phyloP scores from a whole-genome alignment of 2,888 invertebrate species.

The Andricus curvator region DNA sequence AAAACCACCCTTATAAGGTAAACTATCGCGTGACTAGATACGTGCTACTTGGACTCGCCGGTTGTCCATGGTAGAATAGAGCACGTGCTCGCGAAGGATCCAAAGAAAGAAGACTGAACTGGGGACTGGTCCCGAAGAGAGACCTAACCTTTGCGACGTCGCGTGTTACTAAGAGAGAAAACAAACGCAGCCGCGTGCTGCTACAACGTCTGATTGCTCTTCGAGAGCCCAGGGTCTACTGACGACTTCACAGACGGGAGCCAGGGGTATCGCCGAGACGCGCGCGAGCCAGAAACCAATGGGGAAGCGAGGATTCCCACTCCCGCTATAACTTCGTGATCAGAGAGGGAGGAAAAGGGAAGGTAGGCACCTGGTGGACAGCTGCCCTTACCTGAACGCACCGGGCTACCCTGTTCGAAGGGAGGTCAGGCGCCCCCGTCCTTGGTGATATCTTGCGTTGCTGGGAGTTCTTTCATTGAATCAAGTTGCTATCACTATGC shows the following conservation, averaged over 20 bases:
- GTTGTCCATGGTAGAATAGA: conserved; percentile 5
- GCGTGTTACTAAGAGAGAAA: conserved; percentile 35
- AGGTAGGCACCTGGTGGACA: conserved; percentile 75
- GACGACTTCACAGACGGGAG: conserved; percentile 66
- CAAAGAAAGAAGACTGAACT: background rate
- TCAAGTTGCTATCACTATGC: background rate
- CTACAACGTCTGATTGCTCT: conserved; percentile 41
- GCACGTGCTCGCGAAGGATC: conserved; percentile 27
- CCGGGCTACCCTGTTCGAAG: conserved; percentile 64
- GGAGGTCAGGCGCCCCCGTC: conserved; percentile 31
- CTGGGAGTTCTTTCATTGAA: conserved; percentile 6
- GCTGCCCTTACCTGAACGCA: conserved; percentile 74
- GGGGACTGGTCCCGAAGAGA: background rate
- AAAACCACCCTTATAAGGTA: background rate
- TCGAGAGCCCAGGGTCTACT: conserved; percentile 73
- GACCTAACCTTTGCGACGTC: conserved; percentile 31
- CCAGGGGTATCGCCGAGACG: conserved; percentile 69
- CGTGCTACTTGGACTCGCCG: background rate
- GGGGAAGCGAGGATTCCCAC: conserved; percentile 52
- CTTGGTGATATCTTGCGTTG: conserved; percentile 21
- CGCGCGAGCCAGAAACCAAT: conserved; percentile 77
- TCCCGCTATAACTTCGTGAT: background rate
- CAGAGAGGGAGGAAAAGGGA: conserved; percentile 43
- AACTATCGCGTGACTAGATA: conserved; percentile 22
- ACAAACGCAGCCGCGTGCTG: conserved; percentile 24